Evolutionary conservation across 2,888 invertebrate genomes (phyloP).

Genomic region (Drosophila kanekoi): DNA sequence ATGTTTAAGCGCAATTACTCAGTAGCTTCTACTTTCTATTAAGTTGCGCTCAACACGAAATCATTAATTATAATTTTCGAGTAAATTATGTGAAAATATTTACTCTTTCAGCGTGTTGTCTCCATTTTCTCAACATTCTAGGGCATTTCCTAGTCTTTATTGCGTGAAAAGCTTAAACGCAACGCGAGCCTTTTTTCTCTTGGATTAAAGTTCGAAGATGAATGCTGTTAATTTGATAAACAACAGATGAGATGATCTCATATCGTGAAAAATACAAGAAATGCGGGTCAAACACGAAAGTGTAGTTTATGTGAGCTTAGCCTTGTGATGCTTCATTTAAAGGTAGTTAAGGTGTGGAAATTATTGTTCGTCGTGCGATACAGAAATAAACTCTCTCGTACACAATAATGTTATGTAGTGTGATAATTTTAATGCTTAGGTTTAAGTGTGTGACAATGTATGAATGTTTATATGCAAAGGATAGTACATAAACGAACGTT

Average conservation of each 20-base stretch:
- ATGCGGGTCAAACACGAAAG: slow-evolving; percentile 7
- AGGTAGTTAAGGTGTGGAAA: background rate
- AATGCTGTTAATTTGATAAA: slow-evolving; percentile 67
- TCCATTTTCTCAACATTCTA: background rate
- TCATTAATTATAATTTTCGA: background rate
- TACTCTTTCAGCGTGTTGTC: too few species aligned
- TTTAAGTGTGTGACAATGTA: too few species aligned
- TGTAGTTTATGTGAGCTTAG: background rate
- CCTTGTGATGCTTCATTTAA: slow-evolving; percentile 12
- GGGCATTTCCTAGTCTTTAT: slow-evolving; percentile 17
- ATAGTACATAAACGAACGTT: background rate
- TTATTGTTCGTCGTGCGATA: too few species aligned
- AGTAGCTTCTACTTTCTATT: background rate
- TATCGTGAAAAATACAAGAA: background rate
- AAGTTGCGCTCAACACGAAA: background rate
- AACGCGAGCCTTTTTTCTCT: background rate
- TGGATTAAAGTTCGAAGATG: slow-evolving; percentile 60
- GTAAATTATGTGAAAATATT: background rate
- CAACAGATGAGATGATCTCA: slow-evolving; percentile 34
- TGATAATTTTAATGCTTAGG: too few species aligned
- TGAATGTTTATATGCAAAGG: too few species aligned
- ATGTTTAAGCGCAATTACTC: background rate
- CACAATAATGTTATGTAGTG: too few species aligned
- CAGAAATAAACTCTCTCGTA: too few species aligned
- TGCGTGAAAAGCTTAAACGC: too few species aligned